Base-by-base conservation (phyloP, 2,113 vertebrate genomes). In the Meriones unguiculatus region DNA sequence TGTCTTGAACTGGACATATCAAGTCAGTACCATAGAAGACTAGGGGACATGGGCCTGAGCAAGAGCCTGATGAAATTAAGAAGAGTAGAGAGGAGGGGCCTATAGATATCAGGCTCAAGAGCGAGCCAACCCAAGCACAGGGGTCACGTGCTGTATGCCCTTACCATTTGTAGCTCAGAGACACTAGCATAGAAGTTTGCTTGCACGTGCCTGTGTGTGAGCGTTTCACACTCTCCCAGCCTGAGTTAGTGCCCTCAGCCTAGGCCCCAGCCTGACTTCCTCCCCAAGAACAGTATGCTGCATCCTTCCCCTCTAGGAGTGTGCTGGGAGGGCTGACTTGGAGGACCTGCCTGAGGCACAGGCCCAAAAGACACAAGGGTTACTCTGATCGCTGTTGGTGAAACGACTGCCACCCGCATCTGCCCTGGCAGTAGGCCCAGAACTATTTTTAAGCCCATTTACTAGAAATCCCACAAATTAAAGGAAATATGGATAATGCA, bases 401-500 rank as follows among this genome's bases (percentile, higher is more conserved):
- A 97, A 98, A 97, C 54, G 97, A 95, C 50, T 96, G 96, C 98
- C 95, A 94, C 95, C 97, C 97, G 0, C 97, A 97, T 98, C 98
- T 98, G 97, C 98, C 97, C 98, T 98, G 98, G 98, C 98, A 97
- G 30, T 67, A 1, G 13, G 98, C 98, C 99, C 97, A 22, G 98
- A 95, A 98, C 98, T 99, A 99, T 99, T 99, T 99, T 99, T 99
- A 99, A 99, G 98, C 97, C 98, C 98, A 98, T 98, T 99, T 99
- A 99, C 99, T 99, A 98, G 98, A 99, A 99, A 99, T 98, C 98
- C 98, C 98, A 98, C 98, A 98, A 98, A 98, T 98, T 98, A 98
- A 98, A 98, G 98, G 98, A 98, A 99, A 99, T 98, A 98, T 87
- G 91, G 98, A 98, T 98, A 98, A 98, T 98, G 98, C 98, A 98